These are phyloP conservation scores for Vimba vimba DNA, from an alignment of 2,113 vertebrate genomes.

Conservation along the genomic window DNA sequence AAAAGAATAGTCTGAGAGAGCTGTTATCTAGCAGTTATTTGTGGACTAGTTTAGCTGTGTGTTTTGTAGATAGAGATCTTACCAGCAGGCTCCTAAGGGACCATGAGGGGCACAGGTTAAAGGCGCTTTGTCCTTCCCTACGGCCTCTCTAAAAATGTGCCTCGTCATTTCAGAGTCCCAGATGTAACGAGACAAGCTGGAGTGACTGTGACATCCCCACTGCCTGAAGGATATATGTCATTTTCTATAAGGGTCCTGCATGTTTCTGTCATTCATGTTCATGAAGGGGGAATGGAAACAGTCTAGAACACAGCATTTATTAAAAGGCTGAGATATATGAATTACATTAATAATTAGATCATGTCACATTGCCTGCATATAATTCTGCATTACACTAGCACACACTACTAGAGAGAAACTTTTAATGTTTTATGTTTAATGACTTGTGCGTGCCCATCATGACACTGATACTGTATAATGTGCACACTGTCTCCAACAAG, in stretches of 20 bases:
- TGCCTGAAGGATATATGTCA: constrained; percentile 44
- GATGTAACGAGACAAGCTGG: constrained; percentile 49
- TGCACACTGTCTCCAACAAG: not conserved
- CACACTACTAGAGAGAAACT: not conserved
- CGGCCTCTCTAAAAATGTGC: constrained; percentile 46
- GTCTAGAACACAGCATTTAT: constrained; percentile 17
- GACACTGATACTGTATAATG: not conserved
- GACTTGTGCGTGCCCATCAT: not conserved
- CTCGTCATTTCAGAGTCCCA: constrained; percentile 43
- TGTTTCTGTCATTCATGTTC: constrained; percentile 11
- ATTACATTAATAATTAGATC: not conserved
- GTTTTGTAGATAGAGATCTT: constrained; percentile 28
- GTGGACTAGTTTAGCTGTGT: not conserved
- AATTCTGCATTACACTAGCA: not conserved
- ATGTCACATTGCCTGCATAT: not conserved
- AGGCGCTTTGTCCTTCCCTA: constrained; percentile 46
- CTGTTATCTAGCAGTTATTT: constrained; percentile 25
- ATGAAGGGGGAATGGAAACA: not conserved
- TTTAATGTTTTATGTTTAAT: not conserved
- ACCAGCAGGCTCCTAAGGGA: not conserved
- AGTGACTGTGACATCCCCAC: constrained; percentile 41
- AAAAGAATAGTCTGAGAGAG: constrained; percentile 1
- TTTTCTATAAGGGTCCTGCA: constrained; percentile 1
- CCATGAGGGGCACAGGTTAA: constrained; percentile 41
- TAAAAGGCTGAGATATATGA: constrained; percentile 6